Percentiles rank a stretch among this genome's conserved stretches.
These are phyloP conservation scores for Cyphomyrus discorhynchus DNA, from an alignment of 2,113 vertebrate species.

Conservation along the genomic window DNA sequence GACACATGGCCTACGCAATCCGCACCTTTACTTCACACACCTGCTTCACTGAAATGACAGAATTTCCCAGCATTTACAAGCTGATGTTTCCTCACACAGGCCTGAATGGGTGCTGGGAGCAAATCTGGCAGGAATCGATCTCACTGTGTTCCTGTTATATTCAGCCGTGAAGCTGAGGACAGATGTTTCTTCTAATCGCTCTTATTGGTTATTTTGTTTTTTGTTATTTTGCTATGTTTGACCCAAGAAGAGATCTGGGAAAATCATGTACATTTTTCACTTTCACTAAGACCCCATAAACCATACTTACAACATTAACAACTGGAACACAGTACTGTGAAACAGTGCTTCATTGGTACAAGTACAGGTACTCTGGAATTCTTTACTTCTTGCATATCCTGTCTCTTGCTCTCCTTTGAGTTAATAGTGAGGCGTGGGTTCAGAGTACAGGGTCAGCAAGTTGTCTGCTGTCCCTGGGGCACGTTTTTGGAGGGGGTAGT, in stretches of 20 bases:
- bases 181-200: not conserved
- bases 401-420: not conserved
- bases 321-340: too few relatives aligned
- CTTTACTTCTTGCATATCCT: not conserved
- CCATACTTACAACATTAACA: not conserved
- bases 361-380: not conserved
- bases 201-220: not conserved
- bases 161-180: not conserved
- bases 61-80: too few relatives aligned
- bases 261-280: not conserved
- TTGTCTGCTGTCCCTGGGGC: too few relatives aligned
- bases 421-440: not conserved
- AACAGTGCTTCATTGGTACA: not conserved
- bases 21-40: not conserved
- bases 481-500: not conserved
- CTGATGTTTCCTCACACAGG: not conserved
- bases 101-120: not conserved
- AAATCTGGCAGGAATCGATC: not conserved
- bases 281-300: not conserved
- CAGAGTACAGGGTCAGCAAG: not conserved
- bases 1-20: not conserved
- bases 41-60: not conserved
- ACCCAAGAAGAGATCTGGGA: not conserved
- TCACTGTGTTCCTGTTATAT: not conserved
- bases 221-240: not conserved